Evolutionary conservation across 1,140 invertebrate genomes (phyloP), one percentile per base, ranked within the genome.

Genomic region (Zophobas atratus): DNA sequence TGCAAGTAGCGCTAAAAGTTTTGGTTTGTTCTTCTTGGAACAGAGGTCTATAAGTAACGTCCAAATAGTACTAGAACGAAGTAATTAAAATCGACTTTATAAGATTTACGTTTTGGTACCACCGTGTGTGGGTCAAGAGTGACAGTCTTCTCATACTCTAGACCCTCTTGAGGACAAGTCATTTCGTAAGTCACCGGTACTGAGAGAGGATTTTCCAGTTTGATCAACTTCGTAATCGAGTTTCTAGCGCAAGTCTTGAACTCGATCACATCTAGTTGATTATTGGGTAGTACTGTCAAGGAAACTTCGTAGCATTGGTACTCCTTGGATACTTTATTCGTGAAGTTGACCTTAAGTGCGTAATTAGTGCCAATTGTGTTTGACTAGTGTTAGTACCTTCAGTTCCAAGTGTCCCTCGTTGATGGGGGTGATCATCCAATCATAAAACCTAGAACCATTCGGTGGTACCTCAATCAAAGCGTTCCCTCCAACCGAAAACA

Each of bases 401-500:
- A 84, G 81, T 8, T 82, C 51, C 39, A 84, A 41, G 8, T 20
- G 60, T 53, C 78, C 81, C 71, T 81, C 79, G 49, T 84, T 84
- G 5, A 84, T 55, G 32, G 81, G 75, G 51, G 77, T 81, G 41
- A 84, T 77, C 41, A 70, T 79, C 82, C 82, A 84, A n/a, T 78
- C 76, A 46, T 82, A 84, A 8, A 63, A 34, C 48, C 71, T 78
- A 36, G 43, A 20, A 43, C 77, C 60, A 6, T 79, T 78, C 2
- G 46, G 77, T 0, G 70, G 33, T n/a, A 82, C 63, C n/a, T 84
- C 78, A 6, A 84, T 79, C 2, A 53, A 34, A 32, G 38, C 70
- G 38, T 79, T 76, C 33, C 81, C 81, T 6, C 60, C 76, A 33
- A 81, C 36, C 70, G 80, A 81, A 39, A 82, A 84, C 34, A 82